These are phyloP conservation scores for Xanthia togata DNA, from an alignment of 2,888 invertebrate genomes.

Conservation along the genomic window DNA sequence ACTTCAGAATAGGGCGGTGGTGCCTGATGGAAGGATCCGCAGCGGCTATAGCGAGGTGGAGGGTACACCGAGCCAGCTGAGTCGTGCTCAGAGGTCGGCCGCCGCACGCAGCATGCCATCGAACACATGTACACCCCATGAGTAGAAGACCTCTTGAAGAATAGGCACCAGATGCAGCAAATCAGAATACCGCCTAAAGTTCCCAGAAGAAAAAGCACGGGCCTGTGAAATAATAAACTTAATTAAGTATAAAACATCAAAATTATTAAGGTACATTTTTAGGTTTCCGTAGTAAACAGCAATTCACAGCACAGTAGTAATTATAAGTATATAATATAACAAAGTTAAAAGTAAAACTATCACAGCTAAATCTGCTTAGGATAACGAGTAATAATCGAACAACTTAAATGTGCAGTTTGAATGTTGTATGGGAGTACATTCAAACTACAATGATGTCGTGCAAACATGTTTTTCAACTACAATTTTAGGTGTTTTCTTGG, in stretches of 20 bases:
- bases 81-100: conserved; percentile 92
- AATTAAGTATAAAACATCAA: background rate
- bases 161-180: conserved; percentile 92
- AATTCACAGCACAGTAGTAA: too few relatives aligned
- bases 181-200: conserved; percentile 92
- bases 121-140: conserved; percentile 80
- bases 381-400: too few relatives aligned
- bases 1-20: conserved; percentile 97
- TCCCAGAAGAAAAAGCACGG: conserved; percentile 92
- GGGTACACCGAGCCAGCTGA: conserved; percentile 95
- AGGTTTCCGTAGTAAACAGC: too few relatives aligned
- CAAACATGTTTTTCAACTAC: too few relatives aligned
- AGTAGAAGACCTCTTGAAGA: conserved; percentile 76
- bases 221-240: conserved; percentile 81
- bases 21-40: conserved; percentile 95
- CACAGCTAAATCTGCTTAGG: too few relatives aligned
- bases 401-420: too few relatives aligned
- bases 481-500: too few relatives aligned
- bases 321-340: too few relatives aligned
- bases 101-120: conserved; percentile 84
- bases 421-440: too few relatives aligned
- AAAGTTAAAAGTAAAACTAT: too few relatives aligned
- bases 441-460: too few relatives aligned
- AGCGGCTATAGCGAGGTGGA: conserved; percentile 96
- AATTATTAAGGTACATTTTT: background rate